phyloP scores from a whole-genome alignment of 2,888 invertebrate species.

The Galeopsomyia nigrocyanea region DNA sequence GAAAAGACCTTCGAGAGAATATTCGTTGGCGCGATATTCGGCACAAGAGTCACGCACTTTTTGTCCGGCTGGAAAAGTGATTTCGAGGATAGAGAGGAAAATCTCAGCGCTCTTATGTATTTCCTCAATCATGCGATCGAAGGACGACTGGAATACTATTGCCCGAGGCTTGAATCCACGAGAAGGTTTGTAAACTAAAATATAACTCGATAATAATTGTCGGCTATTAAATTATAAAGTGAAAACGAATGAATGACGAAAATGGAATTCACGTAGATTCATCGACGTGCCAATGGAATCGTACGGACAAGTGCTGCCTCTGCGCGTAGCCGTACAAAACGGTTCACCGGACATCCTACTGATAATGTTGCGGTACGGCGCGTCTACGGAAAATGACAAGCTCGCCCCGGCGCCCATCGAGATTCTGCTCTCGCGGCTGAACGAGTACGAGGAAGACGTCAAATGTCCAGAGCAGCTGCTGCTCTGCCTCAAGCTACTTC shows the following conservation, averaged over 20 bases:
- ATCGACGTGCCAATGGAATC: slow-evolving; percentile 87
- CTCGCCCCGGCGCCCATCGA: slow-evolving; percentile 76
- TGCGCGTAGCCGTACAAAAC: slow-evolving; percentile 82
- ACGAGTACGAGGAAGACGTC: slow-evolving; percentile 69
- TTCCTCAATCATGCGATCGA: slow-evolving; percentile 83
- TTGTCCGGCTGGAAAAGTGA: slow-evolving; percentile 91
- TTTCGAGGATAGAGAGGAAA: slow-evolving; percentile 82
- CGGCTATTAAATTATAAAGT: not conserved
- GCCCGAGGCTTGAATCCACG: slow-evolving; percentile 60
- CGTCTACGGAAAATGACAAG: slow-evolving; percentile 72
- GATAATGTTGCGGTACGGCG: slow-evolving; percentile 74
- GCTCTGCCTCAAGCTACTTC: slow-evolving; percentile 77
- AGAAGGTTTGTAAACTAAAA: slow-evolving; percentile 51
- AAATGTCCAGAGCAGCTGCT: slow-evolving; percentile 79
- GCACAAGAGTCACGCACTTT: slow-evolving; percentile 84
- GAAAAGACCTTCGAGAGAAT: slow-evolving; percentile 79
- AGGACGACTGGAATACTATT: slow-evolving; percentile 73
- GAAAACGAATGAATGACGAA: not conserved
- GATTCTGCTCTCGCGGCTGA: slow-evolving; percentile 76
- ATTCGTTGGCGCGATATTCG: slow-evolving; percentile 84
- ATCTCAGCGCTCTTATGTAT: slow-evolving; percentile 81
- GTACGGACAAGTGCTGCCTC: slow-evolving; percentile 80
- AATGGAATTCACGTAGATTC: slow-evolving; percentile 68
- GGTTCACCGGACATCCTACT: slow-evolving; percentile 82
- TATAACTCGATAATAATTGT: not conserved